These are phyloP conservation scores for Orbicella faveolata DNA, from an alignment of 64 coral and sea anemone genomes.

Conservation along the genomic window DNA sequence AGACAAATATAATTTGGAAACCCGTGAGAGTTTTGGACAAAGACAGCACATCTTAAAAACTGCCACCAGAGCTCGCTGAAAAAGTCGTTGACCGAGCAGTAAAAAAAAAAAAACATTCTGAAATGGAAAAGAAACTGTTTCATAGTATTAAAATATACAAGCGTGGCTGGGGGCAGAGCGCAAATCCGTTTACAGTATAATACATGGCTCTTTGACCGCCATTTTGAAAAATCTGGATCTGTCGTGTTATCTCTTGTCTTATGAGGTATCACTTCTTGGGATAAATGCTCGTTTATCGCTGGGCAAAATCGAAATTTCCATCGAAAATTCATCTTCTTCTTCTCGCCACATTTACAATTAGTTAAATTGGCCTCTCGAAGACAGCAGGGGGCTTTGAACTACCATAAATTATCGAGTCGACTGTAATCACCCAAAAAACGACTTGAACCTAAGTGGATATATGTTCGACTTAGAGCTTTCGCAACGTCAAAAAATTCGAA, in stretches of 20 bases:
- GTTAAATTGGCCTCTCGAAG: constrained; percentile 23
- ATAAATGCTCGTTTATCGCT: neutral
- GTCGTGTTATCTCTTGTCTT: too few relatives aligned
- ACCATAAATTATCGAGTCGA: constrained; percentile 11
- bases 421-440: neutral
- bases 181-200: too few relatives aligned
- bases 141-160: too few relatives aligned
- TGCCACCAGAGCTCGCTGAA: neutral
- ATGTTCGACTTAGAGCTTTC: neutral
- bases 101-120: too few relatives aligned
- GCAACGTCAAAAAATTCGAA: neutral
- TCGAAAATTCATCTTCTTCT: neutral
- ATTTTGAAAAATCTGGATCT: too few relatives aligned
- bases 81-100: too few relatives aligned
- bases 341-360: constrained; percentile 13
- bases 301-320: neutral
- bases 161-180: too few relatives aligned
- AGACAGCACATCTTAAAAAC: too few relatives aligned
- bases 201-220: too few relatives aligned
- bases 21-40: neutral
- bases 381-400: neutral
- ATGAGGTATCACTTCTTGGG: neutral
- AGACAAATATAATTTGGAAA: neutral
- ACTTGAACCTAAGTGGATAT: neutral
- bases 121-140: too few relatives aligned